phyloP scores from a whole-genome alignment of 1,140 invertebrate species.

The Metopolophium dirhodum region DNA sequence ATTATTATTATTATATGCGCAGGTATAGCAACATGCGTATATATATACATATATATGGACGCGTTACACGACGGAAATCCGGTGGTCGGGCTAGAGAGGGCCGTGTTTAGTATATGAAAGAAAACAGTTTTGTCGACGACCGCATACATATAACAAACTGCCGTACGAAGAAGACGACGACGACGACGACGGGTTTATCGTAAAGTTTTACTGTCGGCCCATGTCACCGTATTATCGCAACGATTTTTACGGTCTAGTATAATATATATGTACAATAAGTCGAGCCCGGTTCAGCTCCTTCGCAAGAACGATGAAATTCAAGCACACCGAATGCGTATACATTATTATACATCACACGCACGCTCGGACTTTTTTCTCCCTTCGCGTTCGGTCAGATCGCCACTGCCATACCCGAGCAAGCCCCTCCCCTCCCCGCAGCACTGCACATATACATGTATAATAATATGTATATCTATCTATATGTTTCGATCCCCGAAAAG shows the following conservation, averaged over 20 bases:
- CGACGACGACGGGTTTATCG: not conserved
- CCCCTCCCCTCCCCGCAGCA: no score
- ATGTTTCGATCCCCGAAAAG: not conserved
- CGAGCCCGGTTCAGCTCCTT: not conserved
- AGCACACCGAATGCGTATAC: not conserved
- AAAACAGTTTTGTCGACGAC: not conserved
- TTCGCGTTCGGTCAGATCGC: not conserved
- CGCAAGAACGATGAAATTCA: not conserved
- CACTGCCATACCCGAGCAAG: not conserved
- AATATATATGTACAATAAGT: not conserved
- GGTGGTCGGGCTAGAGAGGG: not conserved
- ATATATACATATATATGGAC: not conserved
- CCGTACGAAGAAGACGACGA: not conserved
- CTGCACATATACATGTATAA: not conserved
- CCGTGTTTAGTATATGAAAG: not conserved
- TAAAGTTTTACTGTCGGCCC: not conserved
- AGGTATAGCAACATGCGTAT: not conserved
- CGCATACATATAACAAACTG: not conserved
- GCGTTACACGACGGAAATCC: not conserved
- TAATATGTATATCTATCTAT: not conserved
- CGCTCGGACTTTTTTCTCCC: not conserved
- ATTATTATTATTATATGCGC: not conserved
- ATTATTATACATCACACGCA: not conserved
- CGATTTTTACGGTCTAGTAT: not conserved
- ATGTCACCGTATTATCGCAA: not conserved